Evolutionary conservation across 2,888 invertebrate genomes (phyloP).

Genomic region (Acholoe squamosa): DNA sequence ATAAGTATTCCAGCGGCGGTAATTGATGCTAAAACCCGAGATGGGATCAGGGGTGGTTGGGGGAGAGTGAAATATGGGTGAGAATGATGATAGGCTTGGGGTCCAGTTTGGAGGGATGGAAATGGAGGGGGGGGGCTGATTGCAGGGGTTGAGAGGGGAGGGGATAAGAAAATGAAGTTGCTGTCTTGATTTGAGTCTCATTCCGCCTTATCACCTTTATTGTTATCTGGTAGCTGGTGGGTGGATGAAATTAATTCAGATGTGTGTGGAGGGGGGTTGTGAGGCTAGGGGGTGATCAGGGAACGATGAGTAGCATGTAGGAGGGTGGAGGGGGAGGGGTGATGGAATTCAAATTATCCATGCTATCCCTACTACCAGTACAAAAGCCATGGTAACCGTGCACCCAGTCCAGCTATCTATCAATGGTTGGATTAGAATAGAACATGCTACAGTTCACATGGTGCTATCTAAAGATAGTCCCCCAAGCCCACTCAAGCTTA

Average conservation of each 20-base stretch:
- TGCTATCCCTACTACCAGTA: neutral
- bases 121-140: neutral
- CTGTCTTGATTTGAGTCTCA: constrained; percentile 19
- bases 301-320: no score
- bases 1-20: constrained; percentile 35
- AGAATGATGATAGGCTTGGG: neutral
- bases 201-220: neutral
- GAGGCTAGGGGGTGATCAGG: neutral
- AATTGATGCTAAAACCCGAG: constrained; percentile 48
- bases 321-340: neutral
- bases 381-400: neutral
- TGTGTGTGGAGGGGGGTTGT: neutral
- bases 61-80: neutral
- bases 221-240: constrained; percentile 6
- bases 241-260: no score
- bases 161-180: constrained; percentile 9
- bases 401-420: no score
- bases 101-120: neutral
- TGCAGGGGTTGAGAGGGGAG: no score
- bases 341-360: neutral
- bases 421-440: no score
- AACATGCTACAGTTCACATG: no score
- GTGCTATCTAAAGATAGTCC: no score
- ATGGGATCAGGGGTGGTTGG: neutral
- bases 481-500: no score